A percentile compares a stretch with the other conserved stretches of the same genome.
phyloP scores from a whole-genome alignment of 2,888 invertebrate genomes.

The Drosophila subsilvestris region DNA sequence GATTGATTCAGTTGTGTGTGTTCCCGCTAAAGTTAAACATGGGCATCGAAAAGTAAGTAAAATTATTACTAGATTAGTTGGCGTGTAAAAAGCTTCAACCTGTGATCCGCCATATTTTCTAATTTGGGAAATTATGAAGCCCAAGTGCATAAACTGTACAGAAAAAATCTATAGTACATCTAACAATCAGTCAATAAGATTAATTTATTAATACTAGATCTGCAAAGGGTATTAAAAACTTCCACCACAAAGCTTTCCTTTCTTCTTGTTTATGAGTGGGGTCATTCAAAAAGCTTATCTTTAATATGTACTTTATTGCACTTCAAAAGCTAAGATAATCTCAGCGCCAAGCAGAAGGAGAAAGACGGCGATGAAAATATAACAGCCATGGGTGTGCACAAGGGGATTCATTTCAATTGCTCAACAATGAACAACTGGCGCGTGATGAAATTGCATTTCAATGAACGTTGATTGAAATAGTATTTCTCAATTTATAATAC shows the following conservation, averaged over 20 bases:
- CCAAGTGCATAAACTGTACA: not conserved
- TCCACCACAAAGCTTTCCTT: not conserved
- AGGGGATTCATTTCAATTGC: slow-evolving; percentile 12
- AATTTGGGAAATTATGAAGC: not conserved
- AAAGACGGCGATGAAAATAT: not conserved
- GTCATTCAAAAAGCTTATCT: slow-evolving; percentile 39
- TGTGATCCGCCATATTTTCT: slow-evolving; percentile 22
- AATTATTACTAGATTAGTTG: not conserved
- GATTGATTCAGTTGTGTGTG: slow-evolving; percentile 55
- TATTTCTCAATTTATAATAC: slow-evolving; percentile 8
- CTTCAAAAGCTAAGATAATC: slow-evolving; percentile 57
- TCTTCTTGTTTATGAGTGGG: slow-evolving; percentile 15
- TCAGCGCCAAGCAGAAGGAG: slow-evolving; percentile 24
- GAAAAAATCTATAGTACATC: not conserved
- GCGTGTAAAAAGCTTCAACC: not conserved
- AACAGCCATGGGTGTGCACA: slow-evolving; percentile 9
- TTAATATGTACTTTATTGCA: slow-evolving; percentile 45
- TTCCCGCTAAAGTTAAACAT: slow-evolving; percentile 46
- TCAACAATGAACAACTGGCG: slow-evolving; percentile 10
- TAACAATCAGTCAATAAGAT: not conserved
- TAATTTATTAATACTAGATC: not conserved
- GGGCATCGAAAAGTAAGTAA: slow-evolving; percentile 72
- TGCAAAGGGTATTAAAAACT: not conserved
- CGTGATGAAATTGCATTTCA: slow-evolving; percentile 59
- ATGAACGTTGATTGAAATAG: slow-evolving; percentile 27